Base-by-base conservation (phyloP, 2,888 invertebrate genomes). In the Aphodius sticticus region DNA sequence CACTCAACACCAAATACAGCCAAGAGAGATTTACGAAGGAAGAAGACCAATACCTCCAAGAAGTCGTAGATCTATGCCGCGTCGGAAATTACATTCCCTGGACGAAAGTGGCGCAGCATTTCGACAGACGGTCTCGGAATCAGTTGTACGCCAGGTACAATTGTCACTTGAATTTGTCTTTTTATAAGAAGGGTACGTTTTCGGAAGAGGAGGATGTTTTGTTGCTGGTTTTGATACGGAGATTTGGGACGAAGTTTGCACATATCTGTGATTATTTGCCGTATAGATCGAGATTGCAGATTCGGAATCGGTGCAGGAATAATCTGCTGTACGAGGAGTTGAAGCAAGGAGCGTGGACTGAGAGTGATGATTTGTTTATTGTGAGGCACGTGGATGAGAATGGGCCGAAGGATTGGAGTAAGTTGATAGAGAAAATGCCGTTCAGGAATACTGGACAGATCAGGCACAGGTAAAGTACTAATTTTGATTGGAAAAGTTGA, bases 81-180 rank as follows among this genome's bases (percentile, higher is more conserved):
- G 90, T 93, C 78, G 95, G 94, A 16, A 90, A 92, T 80, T 92
- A 91, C 74, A 94, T 96, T 82, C 94, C 95, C 0, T 97, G 96
- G 96, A 91, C 92, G 3, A 92, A 92, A 86, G 92, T 96, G 6
- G 90, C 92, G 0, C 90, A 91, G 35, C 91, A 92, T 76, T 92
- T 95, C 88, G 91, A 92, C 9, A 91, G 92, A 80, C 91, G 93
- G 82, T 92, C 92, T 0, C 93, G 93, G 86, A 90, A 3, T 26
- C 16, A 35, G n/a, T 35, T 35, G 36, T 36, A 35, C 53, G 7
- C 53, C 9, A 53, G 53, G 12, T 53, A 53, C 6, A 26, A 26
- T 3, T 1, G 2, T 3, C 26, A 26, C 26, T 3, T 26, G 26
- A 26, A 26, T 26, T 26, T 26, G 26, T 26, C 26, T 2, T 9